Evolutionary conservation across 2,888 invertebrate species (phyloP).

Genomic region (Nephrotoma flavescens): DNA sequence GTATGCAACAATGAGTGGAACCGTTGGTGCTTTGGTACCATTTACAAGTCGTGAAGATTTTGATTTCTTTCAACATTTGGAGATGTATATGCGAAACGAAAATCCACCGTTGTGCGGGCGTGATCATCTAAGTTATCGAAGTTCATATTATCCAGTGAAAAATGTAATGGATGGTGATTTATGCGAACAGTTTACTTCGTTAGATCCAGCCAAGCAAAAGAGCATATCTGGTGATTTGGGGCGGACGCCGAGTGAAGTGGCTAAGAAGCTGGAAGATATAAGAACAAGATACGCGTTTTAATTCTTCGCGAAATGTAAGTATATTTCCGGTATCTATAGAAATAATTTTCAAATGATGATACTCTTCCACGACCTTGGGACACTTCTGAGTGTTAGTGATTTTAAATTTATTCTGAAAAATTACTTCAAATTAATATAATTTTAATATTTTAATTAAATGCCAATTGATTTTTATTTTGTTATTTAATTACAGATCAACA

Average conservation of each 20-base stretch:
- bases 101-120: slow-evolving; percentile 92
- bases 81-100: slow-evolving; percentile 99
- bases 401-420: slow-evolving; percentile 11
- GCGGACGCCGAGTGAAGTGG: slow-evolving; percentile 89
- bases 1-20: slow-evolving; percentile 90
- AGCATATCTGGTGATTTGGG: slow-evolving; percentile 90
- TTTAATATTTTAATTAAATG: too few species aligned
- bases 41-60: slow-evolving; percentile 95
- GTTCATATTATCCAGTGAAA: slow-evolving; percentile 95
- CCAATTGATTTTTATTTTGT: not conserved
- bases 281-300: slow-evolving; percentile 98
- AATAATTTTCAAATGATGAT: slow-evolving; percentile 14
- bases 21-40: slow-evolving; percentile 84
- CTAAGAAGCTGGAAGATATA: slow-evolving; percentile 97
- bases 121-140: slow-evolving; percentile 93
- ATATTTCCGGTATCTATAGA: not conserved
- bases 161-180: slow-evolving; percentile 98
- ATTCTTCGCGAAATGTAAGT: slow-evolving; percentile 5
- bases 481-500: not conserved
- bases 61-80: slow-evolving; percentile 97
- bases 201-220: slow-evolving; percentile 88
- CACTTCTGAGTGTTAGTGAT: slow-evolving; percentile 28
- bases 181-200: slow-evolving; percentile 95
- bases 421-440: not conserved
- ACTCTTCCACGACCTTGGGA: slow-evolving; percentile 25